Base-by-base conservation (phyloP, 2,113 vertebrate species). In the Mastomys coucha region DNA sequence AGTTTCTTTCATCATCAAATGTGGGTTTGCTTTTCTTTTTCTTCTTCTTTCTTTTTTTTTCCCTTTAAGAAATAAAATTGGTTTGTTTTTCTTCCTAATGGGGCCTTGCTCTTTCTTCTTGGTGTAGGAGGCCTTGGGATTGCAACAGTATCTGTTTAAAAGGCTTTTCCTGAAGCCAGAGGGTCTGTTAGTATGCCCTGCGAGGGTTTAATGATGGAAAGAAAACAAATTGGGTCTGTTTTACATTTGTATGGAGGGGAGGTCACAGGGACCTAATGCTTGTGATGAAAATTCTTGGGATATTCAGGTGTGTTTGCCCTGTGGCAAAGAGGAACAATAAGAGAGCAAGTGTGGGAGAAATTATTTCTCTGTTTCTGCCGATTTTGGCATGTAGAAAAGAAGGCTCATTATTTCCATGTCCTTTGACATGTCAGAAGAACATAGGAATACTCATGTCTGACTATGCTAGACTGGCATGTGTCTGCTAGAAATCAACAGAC, bases 41-140 rank as follows among this genome's bases (percentile, higher is more conserved):
- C 89, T 91, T 81, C 91, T 91, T 88, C n/a, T 80, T 28, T 65
- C 8, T 65, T 9, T 60, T 49, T 58, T 86, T 69, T 24, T 86
- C 89, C 78, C 91, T 91, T 88, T 24, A 96, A 93, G 96, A 94
- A 98, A 96, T 58, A 98, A 97, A 97, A 1, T 0, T 3, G 0
- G 16, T 85, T 98, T 97, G 76, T 96, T 93, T 97, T 94, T 28
- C 0, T 98, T 98, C 96, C 20, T 97, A 96, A 97, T 91, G 90
- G 87, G 90, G 22, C 1, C 96, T 97, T 92, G 72, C 67, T 97
- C 96, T 97, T 95, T 80, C 81, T 98, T 97, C 96, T 97, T 97
- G 84, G 96, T 97, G 84, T 86, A 65, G 97, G 82, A 93, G 53
- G 91, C 89, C 56, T 91, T 91, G 72, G 3, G 84, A 84, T 95